These are phyloP conservation scores for Chloromyia formosa DNA, from an alignment of 2,888 invertebrate genomes.

Conservation along the genomic window DNA sequence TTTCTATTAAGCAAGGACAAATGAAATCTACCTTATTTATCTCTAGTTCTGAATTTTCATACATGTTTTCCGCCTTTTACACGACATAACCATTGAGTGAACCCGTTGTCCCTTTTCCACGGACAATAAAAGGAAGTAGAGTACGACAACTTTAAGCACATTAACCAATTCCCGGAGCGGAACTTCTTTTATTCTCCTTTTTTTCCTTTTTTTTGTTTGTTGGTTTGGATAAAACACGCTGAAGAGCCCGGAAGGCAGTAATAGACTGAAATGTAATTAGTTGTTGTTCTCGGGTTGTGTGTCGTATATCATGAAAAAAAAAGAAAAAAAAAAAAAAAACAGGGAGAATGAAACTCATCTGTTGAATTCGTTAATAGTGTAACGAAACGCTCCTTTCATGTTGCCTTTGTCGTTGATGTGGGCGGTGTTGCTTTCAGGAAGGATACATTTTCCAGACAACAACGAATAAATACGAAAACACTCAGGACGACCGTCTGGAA, in stretches of 20 bases:
- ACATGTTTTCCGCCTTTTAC: conserved; percentile 13
- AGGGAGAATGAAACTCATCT: background rate
- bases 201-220: too few species aligned
- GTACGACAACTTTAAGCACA: background rate
- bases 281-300: conserved; percentile 1
- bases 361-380: background rate
- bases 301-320: background rate
- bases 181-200: background rate
- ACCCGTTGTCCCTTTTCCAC: background rate
- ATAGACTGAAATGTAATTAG: conserved; percentile 30
- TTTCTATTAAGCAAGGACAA: background rate
- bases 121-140: background rate
- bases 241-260: background rate
- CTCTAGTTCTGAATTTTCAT: background rate
- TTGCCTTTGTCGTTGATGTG: background rate
- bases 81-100: background rate
- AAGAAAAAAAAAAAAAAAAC: background rate
- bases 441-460: background rate
- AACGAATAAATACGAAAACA: background rate
- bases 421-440: background rate
- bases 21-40: conserved; percentile 8
- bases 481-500: background rate
- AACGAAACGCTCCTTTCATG: background rate
- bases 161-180: background rate
- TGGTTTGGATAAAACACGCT: background rate